Percentiles rank a stretch among this genome's conserved stretches.
Evolutionary conservation across 2,888 invertebrate genomes (phyloP).

Genomic region (Seladonia tumulorum): DNA sequence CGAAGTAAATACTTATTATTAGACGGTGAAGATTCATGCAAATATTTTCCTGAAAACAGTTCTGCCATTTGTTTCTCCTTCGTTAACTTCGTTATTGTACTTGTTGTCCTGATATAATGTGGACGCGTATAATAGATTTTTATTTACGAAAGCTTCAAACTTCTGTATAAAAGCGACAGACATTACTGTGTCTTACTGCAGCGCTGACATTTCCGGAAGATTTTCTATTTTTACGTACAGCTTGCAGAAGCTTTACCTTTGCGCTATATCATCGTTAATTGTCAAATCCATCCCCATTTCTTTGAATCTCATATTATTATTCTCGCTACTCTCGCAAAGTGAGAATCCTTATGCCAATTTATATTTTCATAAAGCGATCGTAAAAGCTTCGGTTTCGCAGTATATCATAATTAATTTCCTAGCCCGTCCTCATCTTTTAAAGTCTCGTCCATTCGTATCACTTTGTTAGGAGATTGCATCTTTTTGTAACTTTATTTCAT

Average conservation of each 20-base stretch:
- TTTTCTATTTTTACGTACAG: not conserved
- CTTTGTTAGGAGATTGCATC: not conserved
- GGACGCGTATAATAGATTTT: too few species aligned
- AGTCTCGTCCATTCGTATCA: not conserved
- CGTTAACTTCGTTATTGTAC: not conserved
- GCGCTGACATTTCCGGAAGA: not conserved
- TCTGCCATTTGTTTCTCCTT: not conserved
- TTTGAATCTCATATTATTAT: not conserved
- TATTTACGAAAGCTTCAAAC: too few species aligned
- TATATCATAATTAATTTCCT: not conserved
- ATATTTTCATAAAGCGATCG: not conserved
- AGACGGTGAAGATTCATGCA: not conserved
- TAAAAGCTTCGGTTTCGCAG: not conserved
- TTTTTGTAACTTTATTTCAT: not conserved
- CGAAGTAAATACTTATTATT: not conserved
- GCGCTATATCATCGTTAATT: not conserved
- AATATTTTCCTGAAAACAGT: not conserved
- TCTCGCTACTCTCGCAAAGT: not conserved
- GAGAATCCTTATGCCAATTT: not conserved
- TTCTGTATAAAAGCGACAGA: not conserved
- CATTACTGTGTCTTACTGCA: not conserved
- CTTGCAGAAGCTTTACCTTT: too few species aligned
- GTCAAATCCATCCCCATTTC: not conserved
- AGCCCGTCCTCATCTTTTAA: not conserved
- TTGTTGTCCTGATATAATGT: too few species aligned